Percentiles rank a stretch among this genome's conserved stretches.
These are phyloP conservation scores for Coremacera marginata DNA, from an alignment of 2,888 invertebrate genomes.

Conservation along the genomic window DNA sequence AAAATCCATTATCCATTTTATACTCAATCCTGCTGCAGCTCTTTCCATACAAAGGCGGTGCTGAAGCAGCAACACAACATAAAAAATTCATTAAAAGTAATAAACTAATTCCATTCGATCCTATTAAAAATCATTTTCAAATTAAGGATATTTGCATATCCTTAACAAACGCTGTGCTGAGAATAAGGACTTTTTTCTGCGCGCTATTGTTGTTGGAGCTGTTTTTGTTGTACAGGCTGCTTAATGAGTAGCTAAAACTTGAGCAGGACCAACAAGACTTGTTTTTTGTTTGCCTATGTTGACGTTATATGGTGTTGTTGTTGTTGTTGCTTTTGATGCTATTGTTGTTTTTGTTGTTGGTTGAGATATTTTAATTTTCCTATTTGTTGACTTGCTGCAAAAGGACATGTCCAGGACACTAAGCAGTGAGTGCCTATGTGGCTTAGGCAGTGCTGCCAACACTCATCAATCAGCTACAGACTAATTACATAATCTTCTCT, in stretches of 20 bases:
- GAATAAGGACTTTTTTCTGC: constrained; percentile 32
- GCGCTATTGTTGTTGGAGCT: not conserved
- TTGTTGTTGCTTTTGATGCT: constrained; percentile 9
- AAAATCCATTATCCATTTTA: constrained; percentile 36
- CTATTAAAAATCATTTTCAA: constrained; percentile 69
- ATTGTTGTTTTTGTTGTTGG: constrained; percentile 25
- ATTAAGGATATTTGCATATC: constrained; percentile 68
- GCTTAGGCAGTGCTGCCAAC: constrained; percentile 49
- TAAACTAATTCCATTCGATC: constrained; percentile 69
- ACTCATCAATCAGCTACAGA: constrained; percentile 69
- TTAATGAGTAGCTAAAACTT: constrained; percentile 26
- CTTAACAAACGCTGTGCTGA: constrained; percentile 48
- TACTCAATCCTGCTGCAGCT: not conserved
- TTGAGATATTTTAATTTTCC: constrained; percentile 35
- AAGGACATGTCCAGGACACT: constrained; percentile 32
- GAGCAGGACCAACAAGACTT: not conserved
- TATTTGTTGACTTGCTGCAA: not conserved
- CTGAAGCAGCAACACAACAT: constrained; percentile 56
- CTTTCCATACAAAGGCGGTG: not conserved
- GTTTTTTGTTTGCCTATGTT: constrained; percentile 41
- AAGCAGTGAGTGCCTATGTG: not conserved
- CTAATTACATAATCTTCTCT: constrained; percentile 70
- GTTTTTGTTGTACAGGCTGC: constrained; percentile 25
- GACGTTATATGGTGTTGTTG: constrained; percentile 7
- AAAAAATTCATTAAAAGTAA: constrained; percentile 69